A percentile compares a stretch with the other conserved stretches of the same genome.
These are phyloP conservation scores for Brachionus asplanchnoidis DNA, from an alignment of 1,140 invertebrate species.

Conservation along the genomic window DNA sequence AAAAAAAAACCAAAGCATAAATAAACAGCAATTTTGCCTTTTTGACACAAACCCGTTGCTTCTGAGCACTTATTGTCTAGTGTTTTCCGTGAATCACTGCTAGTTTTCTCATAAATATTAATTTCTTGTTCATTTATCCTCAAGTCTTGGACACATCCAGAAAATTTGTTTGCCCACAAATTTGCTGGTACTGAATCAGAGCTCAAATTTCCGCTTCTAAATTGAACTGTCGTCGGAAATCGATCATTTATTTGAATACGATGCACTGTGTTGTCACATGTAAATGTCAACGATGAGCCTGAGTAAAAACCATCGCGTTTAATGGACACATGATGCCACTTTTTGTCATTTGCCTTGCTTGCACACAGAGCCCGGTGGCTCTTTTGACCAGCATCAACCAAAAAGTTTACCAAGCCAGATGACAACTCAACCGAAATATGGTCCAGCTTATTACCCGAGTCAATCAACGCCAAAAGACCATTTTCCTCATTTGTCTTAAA, in stretches of 20 bases:
- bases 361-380: not conserved
- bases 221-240: conserved; percentile 16
- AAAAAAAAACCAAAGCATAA: not conserved
- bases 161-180: not conserved
- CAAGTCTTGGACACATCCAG: not conserved
- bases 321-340: conserved; percentile 22
- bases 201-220: conserved; percentile 23
- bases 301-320: conserved; percentile 15
- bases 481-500: conserved; percentile 40
- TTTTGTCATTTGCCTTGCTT: not conserved
- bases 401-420: not conserved
- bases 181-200: not conserved
- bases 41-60: not conserved
- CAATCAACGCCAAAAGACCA: conserved; percentile 14
- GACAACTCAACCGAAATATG: not conserved
- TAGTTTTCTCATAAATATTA: not conserved
- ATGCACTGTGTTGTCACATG: not conserved
- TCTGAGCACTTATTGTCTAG: not conserved
- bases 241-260: not conserved
- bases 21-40: not conserved
- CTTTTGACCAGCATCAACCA: not conserved
- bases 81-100: not conserved
- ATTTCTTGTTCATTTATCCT: not conserved
- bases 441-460: not conserved
- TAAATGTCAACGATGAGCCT: not conserved